Evolutionary conservation across 2,797 vertebrate species (phyloP).

Genomic region (Vultur gryphus): DNA sequence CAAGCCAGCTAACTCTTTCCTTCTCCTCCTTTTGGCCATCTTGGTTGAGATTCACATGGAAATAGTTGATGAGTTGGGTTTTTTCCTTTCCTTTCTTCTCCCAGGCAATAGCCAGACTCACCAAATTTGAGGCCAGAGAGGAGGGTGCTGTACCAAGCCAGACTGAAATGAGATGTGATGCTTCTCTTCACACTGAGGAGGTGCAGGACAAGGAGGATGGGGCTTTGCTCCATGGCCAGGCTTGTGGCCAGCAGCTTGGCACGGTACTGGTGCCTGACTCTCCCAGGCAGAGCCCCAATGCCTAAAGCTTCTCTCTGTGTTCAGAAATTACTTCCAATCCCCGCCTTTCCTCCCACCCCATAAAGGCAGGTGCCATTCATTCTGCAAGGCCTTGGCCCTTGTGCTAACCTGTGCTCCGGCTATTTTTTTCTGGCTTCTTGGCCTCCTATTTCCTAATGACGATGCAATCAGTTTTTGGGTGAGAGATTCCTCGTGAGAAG

Average conservation of each 20-base stretch:
- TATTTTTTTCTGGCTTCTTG: neutral
- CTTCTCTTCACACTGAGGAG: neutral
- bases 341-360: neutral
- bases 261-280: rapidly evolving
- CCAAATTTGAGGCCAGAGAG: neutral
- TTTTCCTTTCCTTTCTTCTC: neutral
- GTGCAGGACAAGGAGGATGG: neutral
- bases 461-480: neutral
- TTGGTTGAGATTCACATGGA: neutral
- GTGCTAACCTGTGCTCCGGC: neutral
- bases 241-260: neutral
- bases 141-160: neutral
- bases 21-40: neutral
- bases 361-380: neutral
- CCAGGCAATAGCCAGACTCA: neutral
- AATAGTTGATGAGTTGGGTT: neutral
- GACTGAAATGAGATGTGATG: neutral
- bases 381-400: neutral
- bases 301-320: neutral
- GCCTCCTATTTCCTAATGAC: neutral
- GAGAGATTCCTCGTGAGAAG: slow-evolving; percentile 5
- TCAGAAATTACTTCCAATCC: neutral
- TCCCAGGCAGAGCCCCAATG: neutral
- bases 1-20: neutral
- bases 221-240: neutral